Base-by-base conservation (phyloP, 2,797 vertebrate species). In the Xenopus petersii region DNA sequence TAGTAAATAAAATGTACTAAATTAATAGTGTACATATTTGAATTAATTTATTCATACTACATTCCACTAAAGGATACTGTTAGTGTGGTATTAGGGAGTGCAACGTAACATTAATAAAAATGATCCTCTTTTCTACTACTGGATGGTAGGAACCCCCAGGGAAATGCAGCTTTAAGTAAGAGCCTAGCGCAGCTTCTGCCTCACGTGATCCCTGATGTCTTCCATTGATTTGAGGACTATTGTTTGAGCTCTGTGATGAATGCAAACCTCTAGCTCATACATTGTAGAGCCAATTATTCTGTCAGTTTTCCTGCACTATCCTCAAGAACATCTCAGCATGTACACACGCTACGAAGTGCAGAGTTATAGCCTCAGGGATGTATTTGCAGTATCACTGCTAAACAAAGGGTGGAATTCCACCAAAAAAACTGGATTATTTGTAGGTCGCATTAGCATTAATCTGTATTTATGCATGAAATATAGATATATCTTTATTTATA, bases 191-290 rank as follows among this genome's bases (percentile, higher is more conserved):
- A 21, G 67, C 64, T 12, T 48, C 12, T 54, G 48, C 26, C 36
- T 36, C 65, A 73, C 60, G 60, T 64, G 70, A 60, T 69, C 66
- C 69, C 36, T 60, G 33, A 49, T 78, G 71, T 78, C 75, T 47
- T 71, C 71, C 61, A 78, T 70, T 73, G 75, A 78, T 78, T 66
- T 59, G 51, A 78, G 26, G 64, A 56, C 75, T 70, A 78, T 78
- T 78, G 71, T 78, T 64, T 69, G 70, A 69, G 71, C 70, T 73
- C 21, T 78, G 47, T 78, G 75, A 78, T 78, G 64, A 78, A 78
- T 78, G 75, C 36, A 67, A 64, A 64, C 49, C 65, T 63, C 66
- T 30, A 58, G 75, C 75, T 78, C 70, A 70, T 78, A 73, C 75
- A 78, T 73, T 58, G 75, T 68, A 47, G 33, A 78, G 69, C 49